Base-by-base conservation (phyloP, 2,113 vertebrate genomes). In the Oostethus manadensis region DNA sequence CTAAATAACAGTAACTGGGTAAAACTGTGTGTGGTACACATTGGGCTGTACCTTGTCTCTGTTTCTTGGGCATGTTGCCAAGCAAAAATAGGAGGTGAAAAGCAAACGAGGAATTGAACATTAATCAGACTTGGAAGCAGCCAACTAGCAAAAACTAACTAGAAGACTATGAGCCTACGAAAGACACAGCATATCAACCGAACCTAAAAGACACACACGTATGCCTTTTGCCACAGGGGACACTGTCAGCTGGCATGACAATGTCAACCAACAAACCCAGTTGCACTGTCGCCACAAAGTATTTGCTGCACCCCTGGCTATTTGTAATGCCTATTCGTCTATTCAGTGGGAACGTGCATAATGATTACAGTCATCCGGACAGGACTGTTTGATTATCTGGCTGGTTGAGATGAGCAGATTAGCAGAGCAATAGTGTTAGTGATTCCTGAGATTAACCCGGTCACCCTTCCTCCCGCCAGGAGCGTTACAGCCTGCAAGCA, bases 221-320 rank as follows among this genome's bases (percentile, higher is more conserved):
- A 53, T 40, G 26, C 43, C 45, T 74, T 68, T 76, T 82, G 64
- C 84, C 71, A 80, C n/a, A 40, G 0, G 11, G 58, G 64, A 77
- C 74, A 62, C 55, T 58, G 72, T 60, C 64, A 66, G 76, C 62
- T 62, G 56, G 47, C 70, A 78, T 75, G 58, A 61, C 50, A 73
- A 77, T 70, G 55, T 47, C 69, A 58, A 59, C 74, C 69, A 54
- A 58, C 84, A 78, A 72, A 74, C 56, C 56, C 73, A 58, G 48
- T 58, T 60, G 62, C 66, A 79, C 79, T 72, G 75, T 65, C 72
- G 40, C 51, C 66, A 59, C 64, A 54, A 56, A 54, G 54, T 22
- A 72, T 76, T 56, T 57, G 22, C 45, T 69, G 74, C 42, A 77
- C 33, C 64, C 20, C 44, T 45, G 56, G 72, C 51, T n/a, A n/a